Evolutionary conservation across 2,797 vertebrate species (phyloP), one percentile per base, ranked within the genome.

Genomic region (Anguilla anguilla): DNA sequence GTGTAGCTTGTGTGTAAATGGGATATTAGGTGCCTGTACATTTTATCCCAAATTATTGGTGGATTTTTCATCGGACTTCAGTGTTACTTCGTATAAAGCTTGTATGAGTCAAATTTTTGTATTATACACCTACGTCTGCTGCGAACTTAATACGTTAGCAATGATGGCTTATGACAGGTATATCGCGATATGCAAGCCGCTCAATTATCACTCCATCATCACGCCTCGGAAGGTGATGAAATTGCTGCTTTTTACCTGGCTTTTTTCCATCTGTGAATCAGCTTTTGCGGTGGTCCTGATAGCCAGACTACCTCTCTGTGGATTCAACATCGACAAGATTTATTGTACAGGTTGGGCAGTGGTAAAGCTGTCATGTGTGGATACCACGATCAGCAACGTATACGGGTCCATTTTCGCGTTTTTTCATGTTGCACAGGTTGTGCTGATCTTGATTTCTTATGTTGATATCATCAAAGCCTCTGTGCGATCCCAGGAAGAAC

Each of bases 401-500:
- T 94, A 94, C n/a, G 91, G 89, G 43, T 92, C 90, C 3, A 0
- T 92, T 51, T 22, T 95, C 0, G 89, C 64, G 0, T 2, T 93
- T 64, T 89, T 59, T 0, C 92, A 95, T 85, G 0, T 89, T 0
- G 28, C 17, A 0, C 93, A 95, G 90, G 86, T 85, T 0, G 10
- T 2, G 0, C 86, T 95, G 22, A 94, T 95, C 57, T 1, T 94
- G 13, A 64, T 91, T 2, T 95, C 95, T 6, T 96, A 96, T 72
- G 85, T 31, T 0, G 88, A 87, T n/a, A 92, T 96, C 83, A 79
- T 51, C 49, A 51, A 51, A 51, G 49, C 49, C 3, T 51, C 49
- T 51, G 49, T 51, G 49, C 49, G 49, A 51, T 51, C 49, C 3
- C 49, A 51, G 49, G 49, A 51, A 51, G 3, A 51, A 51, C 49